Base-by-base conservation (phyloP, 2,797 vertebrate species). In the Pempheris klunzingeri region DNA sequence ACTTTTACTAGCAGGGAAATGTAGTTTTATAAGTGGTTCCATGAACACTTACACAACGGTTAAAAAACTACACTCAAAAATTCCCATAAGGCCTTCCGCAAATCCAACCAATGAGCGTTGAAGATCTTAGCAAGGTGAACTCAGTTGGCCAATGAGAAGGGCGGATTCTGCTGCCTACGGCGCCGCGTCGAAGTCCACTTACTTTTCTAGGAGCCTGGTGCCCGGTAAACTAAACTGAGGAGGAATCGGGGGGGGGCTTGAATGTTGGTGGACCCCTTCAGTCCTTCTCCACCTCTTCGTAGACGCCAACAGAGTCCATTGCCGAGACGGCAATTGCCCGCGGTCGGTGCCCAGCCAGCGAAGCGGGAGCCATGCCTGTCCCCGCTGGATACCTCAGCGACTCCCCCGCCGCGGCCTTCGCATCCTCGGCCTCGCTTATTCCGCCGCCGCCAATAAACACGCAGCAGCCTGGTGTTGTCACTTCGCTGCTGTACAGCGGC, bases 381-480 rank as follows among this genome's bases (percentile, higher is more conserved):
- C 92, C 91, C 55, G 94, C 94, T 81, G 89, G 89, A 91, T 92
- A 90, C 88, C 77, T 86, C 70, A 88, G 91, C 91, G 91, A 90
- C 85, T 92, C 88, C 82, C 81, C 90, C 28, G 86, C 86, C 63
- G 86, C 84, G 92, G 92, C 93, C 93, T 92, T 88, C 76, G 41
- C 84, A 81, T 92, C 96, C 94, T 94, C 96, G 92, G 95, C 94
- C 91, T 97, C 96, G 57, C 95, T 99, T 89, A 95, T 97, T 81
- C 97, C 97, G 64, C 97, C 97, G 83, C 97, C 97, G 9, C 97
- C 97, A 92, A 99, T 99, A 94, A 99, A 99, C 96, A 98, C 97
- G 52, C 96, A 95, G 84, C 98, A 99, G 93, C 98, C 98, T 78
- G 98, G 98, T 32, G 97, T 99, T 81, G 95, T 96, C 92, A 98